phyloP scores from a whole-genome alignment of 2,888 invertebrate species.

The Agriopis aurantiaria region DNA sequence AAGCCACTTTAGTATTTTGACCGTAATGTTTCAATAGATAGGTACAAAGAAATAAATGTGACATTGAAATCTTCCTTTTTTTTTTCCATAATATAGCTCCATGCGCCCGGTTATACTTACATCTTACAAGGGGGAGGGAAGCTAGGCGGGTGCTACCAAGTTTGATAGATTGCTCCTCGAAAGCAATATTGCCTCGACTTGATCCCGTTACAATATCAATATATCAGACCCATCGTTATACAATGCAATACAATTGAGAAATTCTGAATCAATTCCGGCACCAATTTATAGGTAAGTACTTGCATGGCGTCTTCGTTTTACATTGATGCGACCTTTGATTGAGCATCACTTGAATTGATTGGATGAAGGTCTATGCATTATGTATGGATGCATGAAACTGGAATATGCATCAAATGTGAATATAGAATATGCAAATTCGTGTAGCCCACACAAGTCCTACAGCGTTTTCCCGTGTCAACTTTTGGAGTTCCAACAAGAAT shows the following conservation, averaged over 20 bases:
- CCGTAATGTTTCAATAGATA: no score
- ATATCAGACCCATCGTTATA: slow-evolving; percentile 5
- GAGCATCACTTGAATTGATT: slow-evolving; percentile 38
- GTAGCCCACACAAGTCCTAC: not conserved
- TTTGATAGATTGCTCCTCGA: slow-evolving; percentile 11
- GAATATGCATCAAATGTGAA: slow-evolving; percentile 44
- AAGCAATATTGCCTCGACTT: slow-evolving; percentile 12
- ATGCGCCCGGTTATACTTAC: no score
- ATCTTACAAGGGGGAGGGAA: not conserved
- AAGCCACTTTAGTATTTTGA: no score
- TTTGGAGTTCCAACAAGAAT: slow-evolving; percentile 27
- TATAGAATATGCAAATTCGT: slow-evolving; percentile 11
- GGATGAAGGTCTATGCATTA: slow-evolving; percentile 37
- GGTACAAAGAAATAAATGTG: no score
- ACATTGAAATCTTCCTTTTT: no score
- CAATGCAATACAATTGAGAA: slow-evolving; percentile 20
- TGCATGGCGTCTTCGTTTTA: slow-evolving; percentile 6
- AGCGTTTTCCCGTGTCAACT: slow-evolving; percentile 28
- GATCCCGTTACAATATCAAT: slow-evolving; percentile 41
- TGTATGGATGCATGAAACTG: slow-evolving; percentile 45
- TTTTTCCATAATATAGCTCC: no score
- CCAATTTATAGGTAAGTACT: slow-evolving; percentile 7
- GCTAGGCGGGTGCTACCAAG: not conserved
- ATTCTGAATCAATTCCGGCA: slow-evolving; percentile 16
- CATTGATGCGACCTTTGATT: slow-evolving; percentile 28